Conservation (phyloP, 1,140 invertebrate genomes). For the Microplitis demolitor region DNA sequence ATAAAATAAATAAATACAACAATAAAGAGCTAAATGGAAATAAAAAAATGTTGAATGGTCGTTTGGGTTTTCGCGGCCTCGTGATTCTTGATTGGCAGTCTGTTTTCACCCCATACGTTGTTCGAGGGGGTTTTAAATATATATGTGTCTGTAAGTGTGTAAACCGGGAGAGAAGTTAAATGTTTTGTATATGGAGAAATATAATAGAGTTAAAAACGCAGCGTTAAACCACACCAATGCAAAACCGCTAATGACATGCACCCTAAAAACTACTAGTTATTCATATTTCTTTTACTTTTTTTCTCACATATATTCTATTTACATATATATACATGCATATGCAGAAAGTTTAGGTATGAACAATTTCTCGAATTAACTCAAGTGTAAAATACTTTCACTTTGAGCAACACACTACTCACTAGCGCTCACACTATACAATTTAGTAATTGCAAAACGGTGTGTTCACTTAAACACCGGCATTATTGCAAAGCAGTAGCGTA, state of each 20-base stretch:
- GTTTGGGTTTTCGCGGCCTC: background rate
- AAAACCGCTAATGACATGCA: constrained; percentile 33
- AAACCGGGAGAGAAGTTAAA: too few species aligned
- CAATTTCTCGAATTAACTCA: constrained; percentile 27
- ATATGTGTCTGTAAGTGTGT: too few species aligned
- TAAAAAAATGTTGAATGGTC: background rate
- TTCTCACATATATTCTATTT: background rate
- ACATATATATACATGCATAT: too few species aligned
- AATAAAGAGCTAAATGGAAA: background rate
- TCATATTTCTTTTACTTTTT: background rate
- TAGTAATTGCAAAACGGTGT: constrained; percentile 8
- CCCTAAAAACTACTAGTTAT: constrained; percentile 16
- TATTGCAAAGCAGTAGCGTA: too few species aligned
- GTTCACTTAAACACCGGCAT: background rate
- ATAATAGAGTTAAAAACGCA: background rate
- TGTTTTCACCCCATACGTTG: too few species aligned
- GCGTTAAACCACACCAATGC: constrained; percentile 11
- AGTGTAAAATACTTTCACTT: constrained; percentile 37
- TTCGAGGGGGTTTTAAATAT: too few species aligned
- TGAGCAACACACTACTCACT: constrained; percentile 6
- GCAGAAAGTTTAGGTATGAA: background rate
- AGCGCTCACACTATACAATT: background rate
- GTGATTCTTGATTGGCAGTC: too few species aligned
- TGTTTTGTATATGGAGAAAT: background rate
- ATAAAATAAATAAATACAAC: background rate